A percentile compares a stretch with the other conserved stretches of the same genome.
These are phyloP conservation scores for Palythoa heliodiscus DNA, from an alignment of 92 coral and sea anemone genomes.

Conservation along the genomic window DNA sequence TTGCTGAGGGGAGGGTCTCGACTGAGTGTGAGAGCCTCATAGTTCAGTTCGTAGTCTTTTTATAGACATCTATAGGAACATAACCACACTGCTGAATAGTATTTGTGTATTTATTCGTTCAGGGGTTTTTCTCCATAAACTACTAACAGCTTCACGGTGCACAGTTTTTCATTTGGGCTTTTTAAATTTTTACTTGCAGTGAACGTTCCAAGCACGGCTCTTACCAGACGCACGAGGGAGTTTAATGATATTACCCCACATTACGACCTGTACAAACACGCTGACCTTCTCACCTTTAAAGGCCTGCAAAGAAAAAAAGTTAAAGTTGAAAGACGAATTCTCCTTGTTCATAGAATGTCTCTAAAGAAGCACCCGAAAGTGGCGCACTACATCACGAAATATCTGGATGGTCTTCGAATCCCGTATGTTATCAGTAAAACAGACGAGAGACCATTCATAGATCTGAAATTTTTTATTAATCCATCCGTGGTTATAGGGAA, in stretches of 20 bases:
- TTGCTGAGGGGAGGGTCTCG: too few species aligned
- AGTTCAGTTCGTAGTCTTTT: too few species aligned
- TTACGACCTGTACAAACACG: constrained; percentile 38
- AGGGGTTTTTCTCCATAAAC: too few species aligned
- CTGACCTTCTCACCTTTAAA: constrained; percentile 48
- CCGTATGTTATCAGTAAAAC: constrained; percentile 76
- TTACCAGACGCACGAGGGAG: constrained; percentile 10
- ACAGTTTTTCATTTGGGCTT: neutral
- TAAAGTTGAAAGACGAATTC: constrained; percentile 73
- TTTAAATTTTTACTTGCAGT: constrained; percentile 8
- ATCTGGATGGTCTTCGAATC: constrained; percentile 84
- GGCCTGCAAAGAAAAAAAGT: constrained; percentile 56
- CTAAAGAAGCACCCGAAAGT: constrained; percentile 82
- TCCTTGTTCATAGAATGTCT: constrained; percentile 67
- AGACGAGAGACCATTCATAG: constrained; percentile 74
- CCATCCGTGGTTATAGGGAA: constrained; percentile 62
- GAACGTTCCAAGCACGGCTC: constrained; percentile 24
- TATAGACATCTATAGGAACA: too few species aligned
- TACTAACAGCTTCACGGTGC: neutral
- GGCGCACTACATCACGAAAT: constrained; percentile 75
- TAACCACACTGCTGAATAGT: too few species aligned
- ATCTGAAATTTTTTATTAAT: constrained; percentile 61
- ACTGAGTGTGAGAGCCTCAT: too few species aligned
- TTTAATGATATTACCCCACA: constrained; percentile 11
- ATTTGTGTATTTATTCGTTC: too few species aligned